Base-by-base conservation (phyloP, 2,888 invertebrate genomes). In the Hyalella azteca region DNA sequence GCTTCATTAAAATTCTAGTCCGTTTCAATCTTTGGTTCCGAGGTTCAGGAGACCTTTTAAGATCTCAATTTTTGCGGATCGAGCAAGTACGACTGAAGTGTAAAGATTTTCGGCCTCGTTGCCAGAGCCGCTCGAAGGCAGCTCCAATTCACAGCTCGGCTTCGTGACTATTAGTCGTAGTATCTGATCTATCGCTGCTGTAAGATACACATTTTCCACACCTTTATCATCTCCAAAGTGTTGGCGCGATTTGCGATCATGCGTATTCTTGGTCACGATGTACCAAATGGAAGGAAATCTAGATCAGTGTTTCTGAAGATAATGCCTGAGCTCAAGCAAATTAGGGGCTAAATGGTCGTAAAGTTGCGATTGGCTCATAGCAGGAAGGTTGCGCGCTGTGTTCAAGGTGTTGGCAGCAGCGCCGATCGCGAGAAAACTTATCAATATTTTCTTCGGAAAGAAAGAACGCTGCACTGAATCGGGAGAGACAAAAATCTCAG, bases 201-300 rank as follows among this genome's bases (percentile, higher is more conserved):
- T 66, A 66, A 66, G 66, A 66, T 66, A 66, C 66, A 66, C 66
- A 66, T 66, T 66, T 66, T 66, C 66, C 66, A 36, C 66, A 66
- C 66, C 36, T 66, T 66, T 66, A 66, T 66, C 66, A 66, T 36
- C 36, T n/a, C 19, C 66, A 66, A 66, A 66, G 66, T 66, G 66
- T 66, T 66, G 66, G 66, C 66, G 66, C 66, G 66, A 66, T 66
- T 66, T 66, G 36, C 66, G 66, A 66, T 66, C 66, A 66, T 66
- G 22, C 66, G 39, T 29, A 66, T 66, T 66, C 36, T 66, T 19
- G 39, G 66, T 66, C 66, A 66, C 66, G 66, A 66, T 36, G 66
- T 36, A 39, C 66, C 36, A 15, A 66, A 66, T 66, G 66, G 66
- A 66, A 36, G 29, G 66, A 66, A 66, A 66, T 66, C 66, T 66